Conservation (phyloP, 2,113 vertebrate genomes). For the Leptobrachium ailaonicum region DNA sequence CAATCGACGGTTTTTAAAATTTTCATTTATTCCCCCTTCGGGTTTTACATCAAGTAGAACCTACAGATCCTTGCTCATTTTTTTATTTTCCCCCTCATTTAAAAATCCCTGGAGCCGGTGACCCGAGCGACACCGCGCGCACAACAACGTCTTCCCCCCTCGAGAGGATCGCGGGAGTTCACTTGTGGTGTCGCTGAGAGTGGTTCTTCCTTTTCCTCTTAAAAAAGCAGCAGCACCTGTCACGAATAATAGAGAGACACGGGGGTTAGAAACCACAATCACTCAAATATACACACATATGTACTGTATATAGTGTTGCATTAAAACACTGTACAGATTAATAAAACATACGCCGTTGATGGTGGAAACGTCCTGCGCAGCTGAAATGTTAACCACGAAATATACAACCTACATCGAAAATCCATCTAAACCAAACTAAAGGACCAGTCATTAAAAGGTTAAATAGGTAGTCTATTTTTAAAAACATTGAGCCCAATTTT, state of each 20-base stretch:
- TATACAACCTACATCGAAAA: too few relatives aligned
- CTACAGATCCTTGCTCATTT: not conserved
- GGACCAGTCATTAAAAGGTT: too few relatives aligned
- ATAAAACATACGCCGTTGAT: too few relatives aligned
- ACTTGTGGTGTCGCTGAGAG: constrained; percentile 89
- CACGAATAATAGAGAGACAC: constrained; percentile 50
- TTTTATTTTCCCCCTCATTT: constrained; percentile 56
- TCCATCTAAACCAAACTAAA: too few relatives aligned
- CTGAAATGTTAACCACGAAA: too few relatives aligned
- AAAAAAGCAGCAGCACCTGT: constrained; percentile 99
- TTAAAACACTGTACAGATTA: too few relatives aligned
- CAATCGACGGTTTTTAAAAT: constrained; percentile 7
- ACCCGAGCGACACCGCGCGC: constrained; percentile 65
- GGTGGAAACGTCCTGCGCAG: too few relatives aligned
- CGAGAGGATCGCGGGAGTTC: constrained; percentile 69
- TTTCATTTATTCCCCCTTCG: constrained; percentile 24
- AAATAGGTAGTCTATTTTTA: too few relatives aligned
- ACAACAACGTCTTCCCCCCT: constrained; percentile 60
- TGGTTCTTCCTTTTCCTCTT: constrained; percentile 99
- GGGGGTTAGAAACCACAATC: not conserved
- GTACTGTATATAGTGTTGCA: too few relatives aligned
- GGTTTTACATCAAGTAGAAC: constrained; percentile 22
- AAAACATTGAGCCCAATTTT: too few relatives aligned
- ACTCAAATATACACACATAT: too few relatives aligned
- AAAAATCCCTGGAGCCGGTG: constrained; percentile 59